A percentile compares a stretch with the other conserved stretches of the same genome.
phyloP scores from a whole-genome alignment of 2,797 vertebrate genomes.

The Rhynchotus rufescens region DNA sequence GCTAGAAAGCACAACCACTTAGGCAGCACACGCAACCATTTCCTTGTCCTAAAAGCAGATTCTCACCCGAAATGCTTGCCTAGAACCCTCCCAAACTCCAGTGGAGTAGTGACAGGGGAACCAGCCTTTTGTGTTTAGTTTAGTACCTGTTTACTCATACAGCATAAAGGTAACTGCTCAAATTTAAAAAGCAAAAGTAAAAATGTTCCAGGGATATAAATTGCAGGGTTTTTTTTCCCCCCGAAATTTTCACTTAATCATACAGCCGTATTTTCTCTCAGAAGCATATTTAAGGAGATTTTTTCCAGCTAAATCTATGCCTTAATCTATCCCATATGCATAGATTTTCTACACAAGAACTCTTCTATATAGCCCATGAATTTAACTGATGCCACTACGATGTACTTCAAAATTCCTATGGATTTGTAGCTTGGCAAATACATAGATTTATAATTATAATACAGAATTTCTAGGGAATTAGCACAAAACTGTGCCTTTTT shows the following conservation, averaged over 20 bases:
- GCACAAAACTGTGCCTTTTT: not conserved
- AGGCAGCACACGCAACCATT: not conserved
- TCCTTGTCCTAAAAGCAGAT: not conserved
- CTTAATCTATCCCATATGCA: not conserved
- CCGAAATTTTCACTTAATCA: not conserved
- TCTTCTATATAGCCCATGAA: not conserved
- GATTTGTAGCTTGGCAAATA: not conserved
- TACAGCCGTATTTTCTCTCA: not conserved
- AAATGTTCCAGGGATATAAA: not conserved
- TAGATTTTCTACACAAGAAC: not conserved
- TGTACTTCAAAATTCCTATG: not conserved
- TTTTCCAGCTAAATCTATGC: not conserved
- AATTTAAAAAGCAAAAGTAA: not conserved
- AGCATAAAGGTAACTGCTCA: not conserved
- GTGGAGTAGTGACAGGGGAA: not conserved
- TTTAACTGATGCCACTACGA: not conserved
- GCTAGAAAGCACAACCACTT: not conserved
- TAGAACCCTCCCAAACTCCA: not conserved
- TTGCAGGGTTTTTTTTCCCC: not conserved
- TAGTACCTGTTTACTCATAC: not conserved
- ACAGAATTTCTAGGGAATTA: not conserved
- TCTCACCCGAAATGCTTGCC: not conserved
- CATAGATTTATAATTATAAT: not conserved
- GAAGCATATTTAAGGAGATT: not conserved
- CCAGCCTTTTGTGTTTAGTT: not conserved